Base-by-base conservation (phyloP, 2,888 invertebrate species). In the Oxyscelio sp. region DNA sequence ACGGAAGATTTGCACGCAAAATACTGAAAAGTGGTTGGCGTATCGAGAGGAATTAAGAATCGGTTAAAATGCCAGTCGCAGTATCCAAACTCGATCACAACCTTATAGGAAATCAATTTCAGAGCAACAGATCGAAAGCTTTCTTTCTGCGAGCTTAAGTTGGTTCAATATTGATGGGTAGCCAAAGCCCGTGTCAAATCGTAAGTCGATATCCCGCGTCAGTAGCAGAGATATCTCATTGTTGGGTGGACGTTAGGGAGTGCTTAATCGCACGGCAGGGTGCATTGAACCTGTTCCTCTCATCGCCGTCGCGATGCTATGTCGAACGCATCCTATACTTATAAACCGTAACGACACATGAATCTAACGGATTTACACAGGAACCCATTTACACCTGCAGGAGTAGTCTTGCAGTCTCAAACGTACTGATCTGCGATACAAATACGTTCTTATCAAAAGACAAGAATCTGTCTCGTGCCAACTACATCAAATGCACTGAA, bases 201-300 rank as follows among this genome's bases (percentile, higher is more conserved):
- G 89, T 85, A 86, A 91, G 90, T 89, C 88, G 90, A 90, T 89
- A 91, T 89, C 86, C 83, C 81, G 75, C 87, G 86, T 89, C 90
- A 78, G 79, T 85, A 74, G 85, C 85, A 70, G 81, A 85, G 88
- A 89, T 90, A 89, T 87, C 88, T 85, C 83, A 85, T 82, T 85
- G 77, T 80, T 80, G 86, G 88, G 89, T 87, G 87, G 88, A 90
- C 87, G 87, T 90, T 82, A 86, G 87, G 84, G 73, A 87, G 87
- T 71, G 88, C 87, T 87, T 82, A 74, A 85, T 87, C 87, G 87
- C 80, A 82, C 80, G 61, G 63, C 80, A 77, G 85, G 82, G 92
- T 89, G 88, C 91, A 88, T 90, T 90, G 92, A n/a, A n/a, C n/a
- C n/a, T n/a, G n/a, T n/a, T n/a, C n/a, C n/a, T n/a, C n/a, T n/a